These are phyloP conservation scores for Calameuta filiformis DNA, from an alignment of 2,888 invertebrate species.

Conservation along the genomic window DNA sequence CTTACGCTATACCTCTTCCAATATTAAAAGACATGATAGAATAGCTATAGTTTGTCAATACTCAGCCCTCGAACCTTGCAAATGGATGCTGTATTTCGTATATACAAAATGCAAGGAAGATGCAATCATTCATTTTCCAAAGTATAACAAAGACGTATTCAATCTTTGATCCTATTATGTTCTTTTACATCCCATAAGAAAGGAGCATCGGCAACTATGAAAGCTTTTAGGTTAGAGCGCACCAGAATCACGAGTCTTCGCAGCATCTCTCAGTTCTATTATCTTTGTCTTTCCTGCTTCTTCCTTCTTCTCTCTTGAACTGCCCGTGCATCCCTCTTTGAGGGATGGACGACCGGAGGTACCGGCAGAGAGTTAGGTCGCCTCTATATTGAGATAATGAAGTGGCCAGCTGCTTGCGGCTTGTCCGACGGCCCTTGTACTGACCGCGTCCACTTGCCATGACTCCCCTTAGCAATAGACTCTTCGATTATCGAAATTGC, in stretches of 20 bases:
- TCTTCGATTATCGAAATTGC: not conserved
- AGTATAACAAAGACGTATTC: not conserved
- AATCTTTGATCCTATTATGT: not conserved
- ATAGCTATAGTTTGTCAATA: not conserved
- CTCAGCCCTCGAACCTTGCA: not conserved
- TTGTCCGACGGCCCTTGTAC: constrained; percentile 3
- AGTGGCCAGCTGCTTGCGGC: constrained; percentile 26
- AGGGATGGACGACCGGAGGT: not conserved
- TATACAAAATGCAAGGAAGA: not conserved
- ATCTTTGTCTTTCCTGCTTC: not conserved
- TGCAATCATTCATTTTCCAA: not conserved
- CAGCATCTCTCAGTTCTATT: not conserved
- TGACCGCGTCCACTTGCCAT: not conserved
- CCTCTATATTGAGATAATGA: constrained; percentile 26
- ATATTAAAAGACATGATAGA: not conserved
- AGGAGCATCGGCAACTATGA: constrained; percentile 17
- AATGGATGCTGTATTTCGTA: not conserved
- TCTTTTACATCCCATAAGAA: not conserved
- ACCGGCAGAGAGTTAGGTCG: not conserved
- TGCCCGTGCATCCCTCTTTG: constrained; percentile 13
- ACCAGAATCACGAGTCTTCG: not conserved
- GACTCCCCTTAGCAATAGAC: not conserved
- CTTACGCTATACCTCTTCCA: not conserved
- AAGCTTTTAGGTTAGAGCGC: constrained; percentile 21
- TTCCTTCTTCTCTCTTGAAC: not conserved